Conservation (phyloP, 2,113 vertebrate genomes). For the Gnathonemus echidnorhynchus region DNA sequence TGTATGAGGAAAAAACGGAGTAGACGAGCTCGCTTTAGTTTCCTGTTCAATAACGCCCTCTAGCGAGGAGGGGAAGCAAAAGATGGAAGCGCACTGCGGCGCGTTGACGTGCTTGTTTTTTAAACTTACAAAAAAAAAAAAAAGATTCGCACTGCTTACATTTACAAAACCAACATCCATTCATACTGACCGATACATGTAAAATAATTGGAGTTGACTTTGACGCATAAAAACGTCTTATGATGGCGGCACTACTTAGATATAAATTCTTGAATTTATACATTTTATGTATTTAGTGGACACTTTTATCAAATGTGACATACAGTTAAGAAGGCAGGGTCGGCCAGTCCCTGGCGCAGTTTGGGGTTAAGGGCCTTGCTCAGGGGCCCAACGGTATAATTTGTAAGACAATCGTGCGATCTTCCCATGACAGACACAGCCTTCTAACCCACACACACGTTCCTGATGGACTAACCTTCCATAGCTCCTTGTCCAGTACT, state of each 20-base stretch:
- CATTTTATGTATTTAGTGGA: background rate
- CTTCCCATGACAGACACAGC: background rate
- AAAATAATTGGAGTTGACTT: background rate
- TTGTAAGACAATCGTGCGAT: background rate
- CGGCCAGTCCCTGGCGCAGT: background rate
- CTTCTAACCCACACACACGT: background rate
- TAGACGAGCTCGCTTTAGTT: background rate
- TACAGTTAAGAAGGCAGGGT: background rate
- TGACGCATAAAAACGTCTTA: too few species aligned
- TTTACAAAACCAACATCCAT: background rate
- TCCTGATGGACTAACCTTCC: background rate
- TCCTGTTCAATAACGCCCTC: slow-evolving; percentile 8
- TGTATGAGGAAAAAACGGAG: background rate
- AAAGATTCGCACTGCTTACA: background rate
- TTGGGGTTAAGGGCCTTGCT: background rate
- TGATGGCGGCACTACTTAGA: background rate
- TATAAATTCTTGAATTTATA: background rate
- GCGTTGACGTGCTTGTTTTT: background rate
- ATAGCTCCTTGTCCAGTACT: background rate
- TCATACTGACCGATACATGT: background rate
- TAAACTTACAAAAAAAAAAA: background rate
- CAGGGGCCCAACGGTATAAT: background rate
- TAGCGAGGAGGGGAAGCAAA: background rate
- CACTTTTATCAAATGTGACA: background rate
- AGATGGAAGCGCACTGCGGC: background rate